Evolutionary conservation across 2,888 invertebrate species (phyloP), one percentile per base, ranked within the genome.

Genomic region (Tetragonisca angustula): DNA sequence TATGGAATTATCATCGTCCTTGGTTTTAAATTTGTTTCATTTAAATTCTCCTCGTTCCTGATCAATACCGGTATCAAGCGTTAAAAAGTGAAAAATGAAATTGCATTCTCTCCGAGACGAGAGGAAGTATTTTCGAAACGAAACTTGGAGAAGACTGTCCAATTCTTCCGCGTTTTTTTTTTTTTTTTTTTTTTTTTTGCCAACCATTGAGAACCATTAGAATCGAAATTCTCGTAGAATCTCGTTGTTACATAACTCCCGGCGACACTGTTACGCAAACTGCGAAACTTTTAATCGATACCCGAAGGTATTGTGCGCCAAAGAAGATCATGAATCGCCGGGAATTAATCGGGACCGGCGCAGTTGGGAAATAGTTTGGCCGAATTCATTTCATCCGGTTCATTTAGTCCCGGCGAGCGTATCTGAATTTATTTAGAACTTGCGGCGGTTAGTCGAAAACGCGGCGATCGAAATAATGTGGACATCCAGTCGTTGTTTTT

Each of bases 381-480:
- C 21, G 49, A 62, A 78, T 81, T 81, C 72, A 27, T 81, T 81
- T 81, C 54, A 27, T 67, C 24, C 74, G 56, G 52, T 24, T 73
- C 79, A 50, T 69, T 74, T 79, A 64, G 27, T 54, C 73, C 32
- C 11, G 68, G 13, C 36, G 24, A 56, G 15, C 67, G 67, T 69
- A 71, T 82, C 79, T 32, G 67, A 83, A 83, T 80, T 83, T 80
- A 80, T 83, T 76, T 83, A 75, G 49, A 82, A 75, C 56, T 80
- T 72, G 49, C 32, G 65, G 49, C 54, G 43, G 50, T 52, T 11
- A 67, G 52, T 49, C 52, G 77, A 69, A 72, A 72, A 70, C 68
- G 24, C 36, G 27, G 21, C 68, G 27, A 24, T 52, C 27, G 65
- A 56, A 69, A 79, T 79, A 75, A 82, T 71, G 19, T 36, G 32